These are phyloP conservation scores for Orchesella cincta DNA, from an alignment of 1,140 invertebrate genomes.

Conservation along the genomic window DNA sequence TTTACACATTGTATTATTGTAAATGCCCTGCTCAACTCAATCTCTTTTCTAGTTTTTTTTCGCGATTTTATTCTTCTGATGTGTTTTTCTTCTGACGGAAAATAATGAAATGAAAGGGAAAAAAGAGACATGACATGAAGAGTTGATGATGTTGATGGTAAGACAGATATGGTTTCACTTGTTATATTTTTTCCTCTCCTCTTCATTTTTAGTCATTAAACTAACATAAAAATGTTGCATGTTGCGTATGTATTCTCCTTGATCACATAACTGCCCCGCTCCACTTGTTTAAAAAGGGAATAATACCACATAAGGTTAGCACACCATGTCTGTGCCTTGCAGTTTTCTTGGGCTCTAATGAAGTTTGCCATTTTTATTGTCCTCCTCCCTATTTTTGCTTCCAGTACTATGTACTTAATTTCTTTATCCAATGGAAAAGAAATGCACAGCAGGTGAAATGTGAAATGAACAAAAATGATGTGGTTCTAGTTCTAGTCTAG, in stretches of 20 bases:
- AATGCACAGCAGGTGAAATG: neutral
- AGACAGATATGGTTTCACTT: neutral
- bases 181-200: neutral
- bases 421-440: neutral
- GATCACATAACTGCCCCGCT: neutral
- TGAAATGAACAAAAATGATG: neutral
- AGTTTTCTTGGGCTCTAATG: neutral
- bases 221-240: slow-evolving; percentile 14
- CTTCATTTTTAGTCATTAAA: slow-evolving; percentile 13
- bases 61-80: too few species aligned
- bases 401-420: neutral
- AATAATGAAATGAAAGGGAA: slow-evolving; percentile 4
- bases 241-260: neutral
- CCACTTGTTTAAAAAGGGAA: neutral
- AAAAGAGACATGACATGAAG: neutral
- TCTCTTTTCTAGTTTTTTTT: too few species aligned
- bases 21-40: too few species aligned
- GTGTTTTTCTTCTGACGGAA: neutral
- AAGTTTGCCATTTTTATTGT: slow-evolving; percentile 10
- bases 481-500: too few species aligned
- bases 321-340: neutral
- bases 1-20: too few species aligned
- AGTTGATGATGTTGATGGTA: slow-evolving; percentile 20
- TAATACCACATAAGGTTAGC: neutral
- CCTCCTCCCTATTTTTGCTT: neutral